These are phyloP conservation scores for Murina feae DNA, from an alignment of 2,113 vertebrate species.

Conservation along the genomic window DNA sequence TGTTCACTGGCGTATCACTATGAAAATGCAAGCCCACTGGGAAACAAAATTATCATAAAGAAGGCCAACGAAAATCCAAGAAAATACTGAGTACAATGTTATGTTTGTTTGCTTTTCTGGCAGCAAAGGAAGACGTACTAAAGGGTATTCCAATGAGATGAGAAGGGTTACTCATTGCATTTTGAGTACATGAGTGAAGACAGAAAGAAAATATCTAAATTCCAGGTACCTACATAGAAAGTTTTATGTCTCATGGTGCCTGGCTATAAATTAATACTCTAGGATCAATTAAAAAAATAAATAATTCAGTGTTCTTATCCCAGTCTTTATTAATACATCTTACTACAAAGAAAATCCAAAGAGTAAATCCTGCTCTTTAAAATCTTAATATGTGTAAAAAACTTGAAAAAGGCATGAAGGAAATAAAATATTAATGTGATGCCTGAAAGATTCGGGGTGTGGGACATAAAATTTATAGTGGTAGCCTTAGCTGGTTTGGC, in stretches of 20 bases:
- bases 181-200: rapidly evolving
- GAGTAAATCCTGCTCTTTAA: not conserved
- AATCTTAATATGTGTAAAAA: not conserved
- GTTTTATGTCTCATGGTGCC: not conserved
- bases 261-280: not conserved
- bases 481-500: too few species aligned
- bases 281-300: not conserved
- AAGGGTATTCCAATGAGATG: not conserved
- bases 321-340: not conserved
- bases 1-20: not conserved
- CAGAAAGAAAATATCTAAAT: not conserved
- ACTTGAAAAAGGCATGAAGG: not conserved
- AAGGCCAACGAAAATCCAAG: not conserved
- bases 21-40: not conserved
- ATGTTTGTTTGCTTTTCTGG: not conserved
- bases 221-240: not conserved
- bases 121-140: not conserved
- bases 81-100: not conserved
- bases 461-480: not conserved
- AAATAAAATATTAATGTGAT: not conserved
- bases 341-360: not conserved
- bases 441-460: rapidly evolving
- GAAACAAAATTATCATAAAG: not conserved
- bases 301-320: not conserved
- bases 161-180: not conserved